A percentile compares a stretch with the other conserved stretches of the same genome.
Conservation (phyloP, 1,140 invertebrate genomes). For the Danaus plexippus region DNA sequence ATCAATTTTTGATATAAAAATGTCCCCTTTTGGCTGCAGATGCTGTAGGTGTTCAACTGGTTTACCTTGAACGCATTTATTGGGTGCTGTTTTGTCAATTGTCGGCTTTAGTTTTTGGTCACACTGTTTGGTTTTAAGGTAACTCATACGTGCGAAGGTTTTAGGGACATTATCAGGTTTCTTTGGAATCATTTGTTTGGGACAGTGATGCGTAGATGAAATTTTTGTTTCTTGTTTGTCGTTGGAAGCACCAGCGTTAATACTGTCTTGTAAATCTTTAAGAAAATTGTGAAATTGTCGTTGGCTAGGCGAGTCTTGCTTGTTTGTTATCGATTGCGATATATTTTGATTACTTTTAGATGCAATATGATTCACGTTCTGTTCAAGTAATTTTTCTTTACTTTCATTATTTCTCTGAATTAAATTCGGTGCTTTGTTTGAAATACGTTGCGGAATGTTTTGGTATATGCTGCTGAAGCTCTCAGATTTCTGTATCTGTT, state of each 20-base stretch:
- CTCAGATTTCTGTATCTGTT: background rate
- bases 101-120: slow-evolving; percentile 29
- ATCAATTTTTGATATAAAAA: slow-evolving; percentile 25
- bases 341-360: no score
- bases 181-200: slow-evolving; percentile 30
- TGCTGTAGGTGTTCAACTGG: slow-evolving; percentile 13
- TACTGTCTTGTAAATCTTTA: slow-evolving; percentile 37
- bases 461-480: no score
- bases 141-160: slow-evolving; percentile 58
- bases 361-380: no score
- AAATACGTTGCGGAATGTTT: no score
- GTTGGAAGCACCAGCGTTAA: slow-evolving; percentile 35
- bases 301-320: slow-evolving; percentile 7
- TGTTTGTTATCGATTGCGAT: no score
- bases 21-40: slow-evolving; percentile 27
- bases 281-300: slow-evolving; percentile 36
- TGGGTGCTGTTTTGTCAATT: slow-evolving; percentile 9
- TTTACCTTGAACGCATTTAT: slow-evolving; percentile 16
- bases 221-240: slow-evolving; percentile 5
- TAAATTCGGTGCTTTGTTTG: no score
- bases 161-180: slow-evolving; percentile 46
- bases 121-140: slow-evolving; percentile 52
- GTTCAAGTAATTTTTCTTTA: no score
- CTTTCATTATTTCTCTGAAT: no score
- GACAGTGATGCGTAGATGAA: slow-evolving; percentile 7